Percentiles rank a stretch among this genome's conserved stretches.
These are phyloP conservation scores for Ascaphus truei DNA, from an alignment of 2,113 vertebrate genomes.

Conservation along the genomic window DNA sequence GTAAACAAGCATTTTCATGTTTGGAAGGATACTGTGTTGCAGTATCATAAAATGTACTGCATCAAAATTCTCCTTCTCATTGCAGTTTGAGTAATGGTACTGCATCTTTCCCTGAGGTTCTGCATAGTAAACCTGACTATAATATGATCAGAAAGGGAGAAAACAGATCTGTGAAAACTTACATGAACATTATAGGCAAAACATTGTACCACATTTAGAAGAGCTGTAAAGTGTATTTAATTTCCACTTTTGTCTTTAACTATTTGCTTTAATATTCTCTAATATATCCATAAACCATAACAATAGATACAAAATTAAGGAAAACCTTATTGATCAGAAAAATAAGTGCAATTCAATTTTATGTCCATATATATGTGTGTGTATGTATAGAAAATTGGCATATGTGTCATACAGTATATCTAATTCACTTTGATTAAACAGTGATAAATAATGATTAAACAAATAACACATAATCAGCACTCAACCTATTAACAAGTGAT, in stretches of 20 bases:
- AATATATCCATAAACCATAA: not conserved
- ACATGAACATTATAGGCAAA: not conserved
- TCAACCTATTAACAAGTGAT: no score
- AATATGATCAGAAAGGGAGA: constrained; percentile 21
- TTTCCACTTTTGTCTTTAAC: not conserved
- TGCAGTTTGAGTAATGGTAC: constrained; percentile 32
- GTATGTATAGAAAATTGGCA: no score
- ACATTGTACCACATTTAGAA: not conserved
- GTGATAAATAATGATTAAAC: no score
- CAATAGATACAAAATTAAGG: not conserved
- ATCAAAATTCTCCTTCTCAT: constrained; percentile 21
- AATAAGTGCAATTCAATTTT: not conserved
- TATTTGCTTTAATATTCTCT: not conserved
- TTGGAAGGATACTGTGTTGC: constrained; percentile 19
- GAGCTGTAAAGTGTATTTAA: not conserved
- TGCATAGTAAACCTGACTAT: constrained; percentile 29
- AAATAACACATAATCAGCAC: no score
- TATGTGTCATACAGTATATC: no score
- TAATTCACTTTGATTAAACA: no score
- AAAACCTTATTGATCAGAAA: not conserved
- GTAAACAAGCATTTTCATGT: not conserved
- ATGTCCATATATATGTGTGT: no score
- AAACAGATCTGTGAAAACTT: constrained; percentile 12
- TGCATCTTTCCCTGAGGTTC: constrained; percentile 22
- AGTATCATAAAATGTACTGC: constrained; percentile 34